A percentile compares a stretch with the other conserved stretches of the same genome.
Evolutionary conservation across 1,140 invertebrate genomes (phyloP).

Genomic region (Drosophila tropicalis): DNA sequence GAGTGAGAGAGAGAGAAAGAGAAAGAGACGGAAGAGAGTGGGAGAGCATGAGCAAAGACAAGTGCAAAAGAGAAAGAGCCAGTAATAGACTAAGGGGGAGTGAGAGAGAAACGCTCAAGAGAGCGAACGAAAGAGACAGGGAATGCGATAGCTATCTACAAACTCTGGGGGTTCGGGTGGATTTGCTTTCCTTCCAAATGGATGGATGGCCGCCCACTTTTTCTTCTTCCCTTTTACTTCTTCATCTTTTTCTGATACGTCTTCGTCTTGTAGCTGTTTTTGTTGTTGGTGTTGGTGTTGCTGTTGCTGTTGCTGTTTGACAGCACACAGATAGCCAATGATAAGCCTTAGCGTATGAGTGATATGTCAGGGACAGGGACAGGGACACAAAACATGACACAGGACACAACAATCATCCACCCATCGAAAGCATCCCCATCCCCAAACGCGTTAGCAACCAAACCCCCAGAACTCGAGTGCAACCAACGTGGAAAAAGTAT

Average conservation of each 20-base stretch:
- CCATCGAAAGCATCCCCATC: neutral
- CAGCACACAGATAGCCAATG: constrained; percentile 63
- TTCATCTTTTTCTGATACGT: neutral
- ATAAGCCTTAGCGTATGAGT: constrained; percentile 59
- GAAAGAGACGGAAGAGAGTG: neutral
- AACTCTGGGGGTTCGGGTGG: constrained; percentile 37
- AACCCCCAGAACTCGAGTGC: neutral
- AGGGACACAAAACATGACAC: constrained; percentile 9
- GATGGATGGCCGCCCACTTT: constrained; percentile 17
- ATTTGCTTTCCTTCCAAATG: constrained; percentile 6
- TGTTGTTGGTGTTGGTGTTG: neutral
- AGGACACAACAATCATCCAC: constrained; percentile 7
- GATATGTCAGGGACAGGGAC: constrained; percentile 28
- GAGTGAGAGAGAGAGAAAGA: neutral
- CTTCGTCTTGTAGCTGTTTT: neutral
- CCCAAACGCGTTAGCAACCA: no score
- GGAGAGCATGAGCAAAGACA: neutral
- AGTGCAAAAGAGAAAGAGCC: constrained; percentile 19
- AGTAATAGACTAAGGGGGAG: constrained; percentile 1
- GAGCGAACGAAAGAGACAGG: constrained; percentile 13
- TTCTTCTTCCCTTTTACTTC: neutral
- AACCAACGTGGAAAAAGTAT: neutral
- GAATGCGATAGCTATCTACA: constrained; percentile 19
- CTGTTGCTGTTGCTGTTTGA: constrained; percentile 43
- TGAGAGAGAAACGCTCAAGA: neutral